Evolutionary conservation across 2,113 vertebrate species (phyloP), one percentile per base, ranked within the genome.

Genomic region (Heloderma charlesbogerti): DNA sequence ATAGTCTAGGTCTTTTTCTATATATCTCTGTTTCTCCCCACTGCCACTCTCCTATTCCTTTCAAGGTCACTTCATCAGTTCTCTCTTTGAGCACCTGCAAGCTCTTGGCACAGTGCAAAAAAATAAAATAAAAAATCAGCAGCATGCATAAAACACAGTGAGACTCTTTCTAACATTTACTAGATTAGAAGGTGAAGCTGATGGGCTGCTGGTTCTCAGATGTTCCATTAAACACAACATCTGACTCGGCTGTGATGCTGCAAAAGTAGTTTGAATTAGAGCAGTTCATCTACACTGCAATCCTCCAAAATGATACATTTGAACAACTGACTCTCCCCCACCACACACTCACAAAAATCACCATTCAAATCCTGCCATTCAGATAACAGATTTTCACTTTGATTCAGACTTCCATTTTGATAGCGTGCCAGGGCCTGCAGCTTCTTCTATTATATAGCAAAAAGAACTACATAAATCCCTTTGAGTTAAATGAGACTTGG

Each of bases 401-500:
- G 43, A 90, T 90, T 79, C 83, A 67, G 40, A 78, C 34, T 85
- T 66, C 57, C 1, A 18, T 25, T 87, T 81, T 74, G 82, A 78
- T 37, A 77, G 15, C 51, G 43, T 91, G 86, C 45, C 71, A 88
- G 71, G 80, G 40, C 43, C 79, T 75, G 43, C 69, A 77, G 34
- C 43, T 18, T 77, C 69, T 31, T 40, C 57, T 66, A 54, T 75
- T 84, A 77, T 88, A 31, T 75, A 84, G 67, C 0, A 15, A 54
- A 16, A 37, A 88, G 78, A 74, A 37, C 40, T 43, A 77, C 78
- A 82, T 72, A 89, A 88, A 91, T 77, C 79, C 43, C 29, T 88
- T 67, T 84, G 86, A 90, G 82, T 54, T 78, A 51, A 91, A 84
- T 82, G 86, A 77, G 54, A 84, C 43, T 91, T 88, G 54, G 86